Evolutionary conservation across 1,140 invertebrate species (phyloP).

Genomic region (Bombus vancouverensis): DNA sequence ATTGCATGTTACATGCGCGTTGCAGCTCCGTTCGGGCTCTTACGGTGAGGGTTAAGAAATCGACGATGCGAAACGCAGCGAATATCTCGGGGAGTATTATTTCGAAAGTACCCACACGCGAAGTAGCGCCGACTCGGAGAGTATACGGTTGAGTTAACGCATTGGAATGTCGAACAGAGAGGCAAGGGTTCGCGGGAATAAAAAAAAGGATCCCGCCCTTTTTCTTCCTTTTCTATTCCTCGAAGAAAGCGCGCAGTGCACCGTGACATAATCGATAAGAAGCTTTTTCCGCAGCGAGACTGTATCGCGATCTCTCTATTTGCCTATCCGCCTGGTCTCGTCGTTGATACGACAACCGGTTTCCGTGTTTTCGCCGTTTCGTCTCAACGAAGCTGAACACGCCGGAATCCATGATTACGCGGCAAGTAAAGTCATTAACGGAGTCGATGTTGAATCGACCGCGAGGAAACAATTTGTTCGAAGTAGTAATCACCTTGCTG

Average conservation of each 20-base stretch:
- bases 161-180: slow-evolving; percentile 22
- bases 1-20: background rate
- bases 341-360: background rate
- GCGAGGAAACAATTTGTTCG: slow-evolving; percentile 7
- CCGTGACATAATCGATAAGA: slow-evolving; percentile 64
- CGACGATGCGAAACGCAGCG: slow-evolving; percentile 29
- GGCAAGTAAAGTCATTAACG: slow-evolving; percentile 8
- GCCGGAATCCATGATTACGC: background rate
- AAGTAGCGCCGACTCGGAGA: background rate
- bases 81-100: background rate
- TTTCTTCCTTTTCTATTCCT: slow-evolving; percentile 8
- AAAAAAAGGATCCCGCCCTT: slow-evolving; percentile 20
- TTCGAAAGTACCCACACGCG: slow-evolving; percentile 29
- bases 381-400: background rate
- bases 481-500: background rate
- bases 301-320: background rate
- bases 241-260: slow-evolving; percentile 51
- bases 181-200: slow-evolving; percentile 14
- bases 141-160: slow-evolving; percentile 21
- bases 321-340: background rate
- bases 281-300: slow-evolving; percentile 3
- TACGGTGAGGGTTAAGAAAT: background rate
- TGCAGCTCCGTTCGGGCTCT: background rate
- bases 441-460: background rate
- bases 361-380: background rate